Evolutionary conservation across 92 coral and sea anemone species (phyloP), one percentile per base, ranked within the genome.

Genomic region (Bergia puertoricense): DNA sequence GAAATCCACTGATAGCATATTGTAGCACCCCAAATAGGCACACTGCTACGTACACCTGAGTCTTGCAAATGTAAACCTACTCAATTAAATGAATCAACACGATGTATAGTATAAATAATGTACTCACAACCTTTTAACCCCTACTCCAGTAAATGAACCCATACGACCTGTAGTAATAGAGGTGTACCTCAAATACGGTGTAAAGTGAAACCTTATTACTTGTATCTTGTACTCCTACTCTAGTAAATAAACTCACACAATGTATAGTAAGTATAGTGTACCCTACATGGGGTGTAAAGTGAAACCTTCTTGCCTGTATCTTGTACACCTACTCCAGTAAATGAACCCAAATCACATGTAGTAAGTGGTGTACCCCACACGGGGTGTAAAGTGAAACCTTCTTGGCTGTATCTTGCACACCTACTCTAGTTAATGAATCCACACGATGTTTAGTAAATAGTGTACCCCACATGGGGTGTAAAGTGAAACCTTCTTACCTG

Each of bases 351-450:
- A 51, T 10, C 14, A 51, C 14, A 15, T 8, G 79, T 71, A 84
- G 30, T 84, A 84, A 13, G 20, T 40, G 10, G 87, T 71, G 66
- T 84, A 84, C 9, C 87, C 87, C 8, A 15, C 66, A 8, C 18
- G 59, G 59, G 15, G 11, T 77, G 81, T 18, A 45, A 5, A 7
- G 11, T 50, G 45, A 11, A 36, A 54, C 5, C 22, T 6, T 0
- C 51, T 39, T 0, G 71, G 68, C 79, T 71, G 43, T 84, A 84
- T 69, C 79, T 45, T 5, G 79, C 11, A 23, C 79, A 84, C 11
- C 87, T 84, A 8, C 87, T 84, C 79, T 79, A 84, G n/a, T 73
- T 14, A 44, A 84, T 84, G 67, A 71, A 72, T 5, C 87, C 87
- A 84, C 79, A 84, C 0, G 87, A 84, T 1, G 79, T 84, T 48